Percentiles rank a stretch among this genome's conserved stretches.
These are phyloP conservation scores for Entelurus aequoreus DNA, from an alignment of 2,113 vertebrate species.

Conservation along the genomic window DNA sequence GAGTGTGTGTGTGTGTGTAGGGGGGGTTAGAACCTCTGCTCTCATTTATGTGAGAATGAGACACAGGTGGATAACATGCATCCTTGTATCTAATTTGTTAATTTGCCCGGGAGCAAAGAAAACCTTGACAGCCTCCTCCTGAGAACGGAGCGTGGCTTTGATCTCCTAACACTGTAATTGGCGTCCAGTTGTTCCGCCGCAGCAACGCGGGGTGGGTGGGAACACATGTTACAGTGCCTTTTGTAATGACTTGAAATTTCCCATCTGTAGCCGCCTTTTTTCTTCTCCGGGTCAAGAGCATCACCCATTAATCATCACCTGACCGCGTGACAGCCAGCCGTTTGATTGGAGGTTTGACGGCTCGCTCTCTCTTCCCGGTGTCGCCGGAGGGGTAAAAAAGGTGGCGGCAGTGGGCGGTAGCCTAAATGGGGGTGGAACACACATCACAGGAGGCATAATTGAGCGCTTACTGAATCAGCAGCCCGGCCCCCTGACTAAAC, in stretches of 20 bases:
- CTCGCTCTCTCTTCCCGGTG: slow-evolving; percentile 45
- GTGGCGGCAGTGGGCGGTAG: slow-evolving; percentile 21
- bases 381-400: slow-evolving; percentile 50
- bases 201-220: slow-evolving; percentile 34
- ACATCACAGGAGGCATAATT: slow-evolving; percentile 65
- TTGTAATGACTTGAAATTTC: slow-evolving; percentile 65
- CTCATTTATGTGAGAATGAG: slow-evolving; percentile 22
- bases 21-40: slow-evolving; percentile 29
- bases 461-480: slow-evolving; percentile 62
- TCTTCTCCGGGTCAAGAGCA: slow-evolving; percentile 63
- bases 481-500: slow-evolving; percentile 57
- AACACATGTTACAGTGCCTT: slow-evolving; percentile 59
- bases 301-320: slow-evolving; percentile 73
- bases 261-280: slow-evolving; percentile 60
- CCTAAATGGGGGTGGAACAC: slow-evolving; percentile 25
- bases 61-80: slow-evolving; percentile 48
- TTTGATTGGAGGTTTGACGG: slow-evolving; percentile 67
- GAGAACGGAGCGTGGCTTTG: slow-evolving; percentile 48
- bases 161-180: slow-evolving; percentile 46
- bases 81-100: slow-evolving; percentile 54
- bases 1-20: slow-evolving; percentile 5
- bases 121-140: slow-evolving; percentile 33
- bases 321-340: slow-evolving; percentile 54
- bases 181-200: slow-evolving; percentile 26
- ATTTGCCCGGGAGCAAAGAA: slow-evolving; percentile 47